Conservation (phyloP, 2,797 vertebrate genomes). For the Emydoidea blandingii region DNA sequence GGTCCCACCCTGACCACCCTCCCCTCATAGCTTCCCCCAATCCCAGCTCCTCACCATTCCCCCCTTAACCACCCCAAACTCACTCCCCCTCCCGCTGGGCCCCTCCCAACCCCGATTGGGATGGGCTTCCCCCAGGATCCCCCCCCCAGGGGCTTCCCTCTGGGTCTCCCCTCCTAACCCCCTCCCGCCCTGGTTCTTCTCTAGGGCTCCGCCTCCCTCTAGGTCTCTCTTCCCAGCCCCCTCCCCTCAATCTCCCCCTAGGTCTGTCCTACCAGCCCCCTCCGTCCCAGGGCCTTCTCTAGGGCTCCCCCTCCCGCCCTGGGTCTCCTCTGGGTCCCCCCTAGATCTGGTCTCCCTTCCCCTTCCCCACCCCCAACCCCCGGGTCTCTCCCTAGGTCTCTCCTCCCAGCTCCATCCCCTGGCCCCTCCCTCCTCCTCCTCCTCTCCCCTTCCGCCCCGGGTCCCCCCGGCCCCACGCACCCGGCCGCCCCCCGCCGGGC, state of each 20-base stretch:
- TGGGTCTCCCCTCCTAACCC: not conserved
- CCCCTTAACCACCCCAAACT: not conserved
- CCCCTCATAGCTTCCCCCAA: not conserved
- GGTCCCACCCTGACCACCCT: not conserved
- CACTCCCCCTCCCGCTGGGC: too few relatives aligned
- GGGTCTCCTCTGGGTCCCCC: not conserved
- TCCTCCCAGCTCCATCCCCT: too few relatives aligned
- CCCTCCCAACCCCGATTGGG: not conserved
- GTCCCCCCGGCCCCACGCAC: not conserved
- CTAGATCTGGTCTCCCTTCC: too few relatives aligned
- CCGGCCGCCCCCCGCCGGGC: constrained; percentile 71
- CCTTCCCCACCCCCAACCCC: accelerated
- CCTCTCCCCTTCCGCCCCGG: not conserved
- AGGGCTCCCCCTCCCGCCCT: not conserved
- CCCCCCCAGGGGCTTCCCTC: not conserved
- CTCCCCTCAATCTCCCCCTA: not conserved
- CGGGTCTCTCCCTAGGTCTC: not conserved
- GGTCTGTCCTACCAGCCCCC: too few relatives aligned
- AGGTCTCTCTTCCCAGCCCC: not conserved
- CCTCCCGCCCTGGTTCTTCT: too few relatives aligned
- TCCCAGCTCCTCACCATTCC: not conserved
- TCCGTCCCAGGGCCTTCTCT: not conserved
- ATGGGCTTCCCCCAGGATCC: not conserved
- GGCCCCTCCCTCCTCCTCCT: not conserved
- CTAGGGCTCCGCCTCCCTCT: not conserved